Evolutionary conservation across 1,140 invertebrate species (phyloP), one percentile per base, ranked within the genome.

Genomic region (Kradibia gibbosae): DNA sequence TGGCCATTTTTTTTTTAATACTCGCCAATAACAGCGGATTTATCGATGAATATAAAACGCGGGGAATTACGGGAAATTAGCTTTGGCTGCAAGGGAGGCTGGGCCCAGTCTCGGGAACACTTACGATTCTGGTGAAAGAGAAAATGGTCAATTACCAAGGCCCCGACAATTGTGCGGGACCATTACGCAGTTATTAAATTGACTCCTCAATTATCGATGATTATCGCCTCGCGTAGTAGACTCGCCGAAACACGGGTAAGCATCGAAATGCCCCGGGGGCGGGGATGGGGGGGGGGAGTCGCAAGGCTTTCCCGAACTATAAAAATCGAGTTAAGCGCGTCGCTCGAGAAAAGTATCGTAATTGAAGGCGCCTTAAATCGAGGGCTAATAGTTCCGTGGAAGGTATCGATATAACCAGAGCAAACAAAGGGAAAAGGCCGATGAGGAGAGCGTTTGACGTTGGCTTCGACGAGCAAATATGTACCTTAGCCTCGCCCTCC

Each of bases 401-500:
- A 25, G 20, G 55, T n/a, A 28, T 7, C 3, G 20, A 17, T 48
- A 28, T 25, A 3, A 7, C 22, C 22, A 3, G 55, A 3, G 55
- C 20, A 57, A 57, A 5, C 57, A 3, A 62, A 62, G 15, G 3
- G 57, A 62, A 2, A 3, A 57, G 28, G 55, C 25, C n/a, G 13
- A 3, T 3, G 55, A 25, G 55, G 55, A 25, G 28, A 17, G 1
- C 28, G 31, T 1, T 3, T 65, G 1, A 4, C 13, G 17, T 39
- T 67, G 42, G 34, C 62, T 77, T 78, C 48, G 11, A 1, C 34
- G 65, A 78, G 39, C 65, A 70, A 78, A 78, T 71, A 34, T 28
- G 34, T 45, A 50, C 15, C 57, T 65, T 53, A n/a, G n/a, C n/a
- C n/a, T n/a, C n/a, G n/a, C 36, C 31, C 4, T 50, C 50, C 53